Percentiles rank a stretch among this genome's conserved stretches.
phyloP scores from a whole-genome alignment of 2,888 invertebrate species.

The Melanostoma scalare region DNA sequence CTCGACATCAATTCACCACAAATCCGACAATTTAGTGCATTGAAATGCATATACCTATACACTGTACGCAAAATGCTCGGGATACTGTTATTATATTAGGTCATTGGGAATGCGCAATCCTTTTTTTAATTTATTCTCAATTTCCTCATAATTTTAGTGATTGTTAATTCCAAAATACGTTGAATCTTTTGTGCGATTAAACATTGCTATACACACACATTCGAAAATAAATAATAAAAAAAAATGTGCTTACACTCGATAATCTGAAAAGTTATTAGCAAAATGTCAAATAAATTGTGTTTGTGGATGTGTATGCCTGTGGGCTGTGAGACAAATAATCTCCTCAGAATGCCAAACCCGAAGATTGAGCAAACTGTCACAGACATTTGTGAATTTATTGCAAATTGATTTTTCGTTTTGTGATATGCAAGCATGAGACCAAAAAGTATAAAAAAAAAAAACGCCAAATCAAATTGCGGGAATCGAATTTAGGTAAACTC shows the following conservation, averaged over 20 bases:
- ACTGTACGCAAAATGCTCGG: neutral
- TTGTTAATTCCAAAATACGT: conserved; percentile 54
- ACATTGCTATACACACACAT: neutral
- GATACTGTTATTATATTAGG: conserved; percentile 19
- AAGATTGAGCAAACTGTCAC: conserved; percentile 36
- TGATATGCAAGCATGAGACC: neutral
- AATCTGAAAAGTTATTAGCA: conserved; percentile 59
- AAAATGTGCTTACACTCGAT: conserved; percentile 25
- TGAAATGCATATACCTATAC: conserved; percentile 11
- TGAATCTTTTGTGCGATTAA: conserved; percentile 47
- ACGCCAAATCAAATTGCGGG: conserved; percentile 28
- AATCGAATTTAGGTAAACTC: conserved; percentile 35
- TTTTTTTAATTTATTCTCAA: conserved; percentile 12
- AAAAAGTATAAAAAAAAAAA: neutral
- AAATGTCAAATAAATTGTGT: conserved; percentile 21
- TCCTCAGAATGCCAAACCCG: conserved; percentile 48
- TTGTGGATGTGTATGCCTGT: conserved; percentile 22
- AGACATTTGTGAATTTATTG: conserved; percentile 69
- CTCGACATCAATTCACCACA: conserved; percentile 49
- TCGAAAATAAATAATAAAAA: conserved; percentile 15
- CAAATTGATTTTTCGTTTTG: conserved; percentile 55
- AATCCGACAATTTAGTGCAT: conserved; percentile 55
- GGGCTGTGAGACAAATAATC: conserved; percentile 62
- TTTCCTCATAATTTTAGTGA: conserved; percentile 47
- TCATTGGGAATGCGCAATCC: neutral